A percentile compares a stretch with the other conserved stretches of the same genome.
phyloP scores from a whole-genome alignment of 2,888 invertebrate species.

The Atherix ibis region DNA sequence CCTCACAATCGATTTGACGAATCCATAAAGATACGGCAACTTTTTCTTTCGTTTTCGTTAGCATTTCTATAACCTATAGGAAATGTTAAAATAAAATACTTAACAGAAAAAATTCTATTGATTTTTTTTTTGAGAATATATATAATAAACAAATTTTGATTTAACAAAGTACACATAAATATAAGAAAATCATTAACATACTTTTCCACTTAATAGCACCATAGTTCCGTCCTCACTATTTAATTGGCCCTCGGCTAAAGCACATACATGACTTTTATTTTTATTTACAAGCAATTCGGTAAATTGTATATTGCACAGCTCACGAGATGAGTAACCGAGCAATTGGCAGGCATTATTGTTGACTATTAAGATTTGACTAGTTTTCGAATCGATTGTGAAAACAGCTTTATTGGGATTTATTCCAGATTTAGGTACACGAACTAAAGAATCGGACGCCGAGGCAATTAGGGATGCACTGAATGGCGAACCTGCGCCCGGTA shows the following conservation, averaged over 20 bases:
- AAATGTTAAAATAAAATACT: neutral
- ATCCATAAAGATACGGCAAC: slow-evolving; percentile 53
- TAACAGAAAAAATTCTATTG: too few relatives aligned
- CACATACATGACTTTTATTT: slow-evolving; percentile 35
- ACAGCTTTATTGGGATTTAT: slow-evolving; percentile 51
- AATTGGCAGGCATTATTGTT: slow-evolving; percentile 50
- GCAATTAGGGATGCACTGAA: slow-evolving; percentile 14
- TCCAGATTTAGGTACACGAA: slow-evolving; percentile 33
- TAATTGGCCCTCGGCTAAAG: slow-evolving; percentile 36
- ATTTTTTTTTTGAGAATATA: neutral
- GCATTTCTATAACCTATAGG: slow-evolving; percentile 41
- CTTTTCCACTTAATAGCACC: slow-evolving; percentile 47
- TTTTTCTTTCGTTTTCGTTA: slow-evolving; percentile 38
- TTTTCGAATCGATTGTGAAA: slow-evolving; percentile 47
- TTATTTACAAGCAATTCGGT: slow-evolving; percentile 37
- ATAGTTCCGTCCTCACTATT: slow-evolving; percentile 41
- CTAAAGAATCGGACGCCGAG: slow-evolving; percentile 32
- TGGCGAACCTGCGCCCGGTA: slow-evolving; percentile 26
- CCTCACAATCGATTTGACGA: slow-evolving; percentile 38
- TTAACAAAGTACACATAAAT: too few relatives aligned
- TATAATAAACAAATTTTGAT: too few relatives aligned
- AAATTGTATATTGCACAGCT: slow-evolving; percentile 36
- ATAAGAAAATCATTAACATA: too few relatives aligned
- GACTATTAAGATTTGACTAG: slow-evolving; percentile 50
- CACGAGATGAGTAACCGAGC: slow-evolving; percentile 39